Conservation (phyloP, 2,113 vertebrate genomes). For the Suncus etruscus region DNA sequence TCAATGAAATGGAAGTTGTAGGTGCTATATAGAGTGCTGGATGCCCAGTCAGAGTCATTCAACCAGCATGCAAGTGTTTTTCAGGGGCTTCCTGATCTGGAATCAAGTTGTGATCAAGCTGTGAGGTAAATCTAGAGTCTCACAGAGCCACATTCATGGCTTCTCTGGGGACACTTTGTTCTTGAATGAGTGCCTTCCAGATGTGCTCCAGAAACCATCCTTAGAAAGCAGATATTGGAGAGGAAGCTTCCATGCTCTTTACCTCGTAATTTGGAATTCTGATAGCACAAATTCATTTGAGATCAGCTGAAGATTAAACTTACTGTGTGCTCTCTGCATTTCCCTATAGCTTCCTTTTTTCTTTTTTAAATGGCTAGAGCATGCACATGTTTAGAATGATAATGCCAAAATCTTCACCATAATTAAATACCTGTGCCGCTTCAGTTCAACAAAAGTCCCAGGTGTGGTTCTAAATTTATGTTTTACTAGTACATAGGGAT, state of each 20-base stretch:
- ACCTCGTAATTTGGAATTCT: constrained; percentile 76
- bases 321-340: constrained; percentile 72
- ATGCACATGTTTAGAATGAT: constrained; percentile 76
- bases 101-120: background rate
- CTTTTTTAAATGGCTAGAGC: constrained; percentile 72
- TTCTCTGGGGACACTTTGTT: constrained; percentile 14
- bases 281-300: constrained; percentile 74
- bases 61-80: background rate
- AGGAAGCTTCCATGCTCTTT: constrained; percentile 51
- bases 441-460: constrained; percentile 64
- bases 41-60: background rate
- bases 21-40: background rate
- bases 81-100: background rate
- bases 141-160: too few species aligned
- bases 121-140: too few species aligned
- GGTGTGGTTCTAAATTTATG: constrained; percentile 71
- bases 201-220: background rate
- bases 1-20: background rate
- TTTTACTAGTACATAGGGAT: constrained; percentile 53
- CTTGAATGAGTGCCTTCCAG: background rate
- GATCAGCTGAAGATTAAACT: constrained; percentile 80
- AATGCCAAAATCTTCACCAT: constrained; percentile 65
- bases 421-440: constrained; percentile 79
- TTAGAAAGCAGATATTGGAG: background rate
- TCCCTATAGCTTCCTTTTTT: constrained; percentile 74